phyloP scores from a whole-genome alignment of 2,888 invertebrate species.

The Pemphredon lugubris region DNA sequence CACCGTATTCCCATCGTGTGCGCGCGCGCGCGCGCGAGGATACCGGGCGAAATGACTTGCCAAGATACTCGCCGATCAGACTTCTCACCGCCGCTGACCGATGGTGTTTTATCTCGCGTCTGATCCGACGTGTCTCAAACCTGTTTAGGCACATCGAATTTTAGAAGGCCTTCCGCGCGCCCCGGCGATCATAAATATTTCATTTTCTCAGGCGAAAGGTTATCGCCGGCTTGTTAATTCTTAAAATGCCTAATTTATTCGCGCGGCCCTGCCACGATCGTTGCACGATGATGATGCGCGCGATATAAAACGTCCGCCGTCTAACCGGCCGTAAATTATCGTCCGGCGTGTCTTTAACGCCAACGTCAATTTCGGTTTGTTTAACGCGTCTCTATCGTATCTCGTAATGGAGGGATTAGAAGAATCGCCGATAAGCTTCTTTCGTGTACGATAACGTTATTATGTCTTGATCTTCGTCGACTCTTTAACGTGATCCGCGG shows the following conservation, averaged over 20 bases:
- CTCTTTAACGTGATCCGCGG: background rate
- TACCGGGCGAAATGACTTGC: conserved; percentile 56
- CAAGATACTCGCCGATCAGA: conserved; percentile 44
- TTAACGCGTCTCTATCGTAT: conserved; percentile 33
- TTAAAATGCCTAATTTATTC: conserved; percentile 61
- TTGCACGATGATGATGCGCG: conserved; percentile 14
- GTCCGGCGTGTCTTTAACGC: conserved; percentile 48
- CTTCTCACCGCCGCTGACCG: conserved; percentile 48
- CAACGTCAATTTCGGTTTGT: conserved; percentile 49
- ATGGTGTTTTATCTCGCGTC: conserved; percentile 60
- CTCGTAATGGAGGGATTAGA: conserved; percentile 25
- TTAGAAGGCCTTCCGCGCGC: conserved; percentile 32
- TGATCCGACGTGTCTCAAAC: conserved; percentile 62
- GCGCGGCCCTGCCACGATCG: conserved; percentile 7
- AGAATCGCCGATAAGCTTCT: conserved; percentile 4
- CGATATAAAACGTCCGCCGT: conserved; percentile 29
- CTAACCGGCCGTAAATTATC: conserved; percentile 48
- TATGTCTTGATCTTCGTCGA: conserved; percentile 32
- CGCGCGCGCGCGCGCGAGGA: conserved; percentile 1
- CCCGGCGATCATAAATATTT: conserved; percentile 55
- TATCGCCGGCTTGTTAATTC: conserved; percentile 61
- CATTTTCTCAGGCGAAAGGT: conserved; percentile 54
- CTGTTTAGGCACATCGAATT: conserved; percentile 58
- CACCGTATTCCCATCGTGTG: conserved; percentile 41
- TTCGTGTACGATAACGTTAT: conserved; percentile 24